A percentile compares a stretch with the other conserved stretches of the same genome.
These are phyloP conservation scores for Helarctos malayanus DNA, from an alignment of 2,797 vertebrate genomes.

Conservation along the genomic window DNA sequence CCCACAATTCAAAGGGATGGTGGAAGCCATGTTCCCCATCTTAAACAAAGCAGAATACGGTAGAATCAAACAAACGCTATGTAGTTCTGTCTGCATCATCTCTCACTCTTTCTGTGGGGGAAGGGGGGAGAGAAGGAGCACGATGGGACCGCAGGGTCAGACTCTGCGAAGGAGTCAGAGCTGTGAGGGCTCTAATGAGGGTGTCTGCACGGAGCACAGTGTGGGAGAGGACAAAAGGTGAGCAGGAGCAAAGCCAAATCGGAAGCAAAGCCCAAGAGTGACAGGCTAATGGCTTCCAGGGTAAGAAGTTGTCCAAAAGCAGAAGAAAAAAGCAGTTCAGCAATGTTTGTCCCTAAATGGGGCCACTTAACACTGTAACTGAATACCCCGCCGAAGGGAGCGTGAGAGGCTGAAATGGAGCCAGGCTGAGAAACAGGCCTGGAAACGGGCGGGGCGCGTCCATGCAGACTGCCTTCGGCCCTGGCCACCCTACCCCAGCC, in stretches of 20 bases:
- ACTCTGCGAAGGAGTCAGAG: not conserved
- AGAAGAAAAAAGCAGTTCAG: constrained; percentile 67
- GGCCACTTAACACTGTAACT: constrained; percentile 64
- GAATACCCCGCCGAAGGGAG: constrained; percentile 41
- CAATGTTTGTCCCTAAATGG: constrained; percentile 38
- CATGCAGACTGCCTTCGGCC: constrained; percentile 74
- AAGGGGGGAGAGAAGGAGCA: not conserved
- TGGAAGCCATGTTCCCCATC: constrained; percentile 43
- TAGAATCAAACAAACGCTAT: not conserved
- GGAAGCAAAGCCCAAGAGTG: constrained; percentile 68
- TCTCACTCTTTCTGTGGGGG: not conserved
- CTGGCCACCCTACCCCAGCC: constrained; percentile 73
- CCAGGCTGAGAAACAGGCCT: not conserved
- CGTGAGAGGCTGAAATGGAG: constrained; percentile 14
- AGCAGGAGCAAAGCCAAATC: constrained; percentile 60
- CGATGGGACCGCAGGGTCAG: not conserved
- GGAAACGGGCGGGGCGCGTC: constrained; percentile 46
- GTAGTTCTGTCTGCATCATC: not conserved
- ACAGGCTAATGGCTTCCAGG: constrained; percentile 67
- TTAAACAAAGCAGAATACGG: constrained; percentile 17
- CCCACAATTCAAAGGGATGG: not conserved
- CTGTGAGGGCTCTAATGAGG: constrained; percentile 33
- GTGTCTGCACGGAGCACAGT: constrained; percentile 38
- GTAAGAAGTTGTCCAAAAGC: constrained; percentile 41
- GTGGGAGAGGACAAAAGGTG: constrained; percentile 51